Evolutionary conservation across 2,888 invertebrate genomes (phyloP), one percentile per base, ranked within the genome.

Genomic region (Himalopsyche tibetana): DNA sequence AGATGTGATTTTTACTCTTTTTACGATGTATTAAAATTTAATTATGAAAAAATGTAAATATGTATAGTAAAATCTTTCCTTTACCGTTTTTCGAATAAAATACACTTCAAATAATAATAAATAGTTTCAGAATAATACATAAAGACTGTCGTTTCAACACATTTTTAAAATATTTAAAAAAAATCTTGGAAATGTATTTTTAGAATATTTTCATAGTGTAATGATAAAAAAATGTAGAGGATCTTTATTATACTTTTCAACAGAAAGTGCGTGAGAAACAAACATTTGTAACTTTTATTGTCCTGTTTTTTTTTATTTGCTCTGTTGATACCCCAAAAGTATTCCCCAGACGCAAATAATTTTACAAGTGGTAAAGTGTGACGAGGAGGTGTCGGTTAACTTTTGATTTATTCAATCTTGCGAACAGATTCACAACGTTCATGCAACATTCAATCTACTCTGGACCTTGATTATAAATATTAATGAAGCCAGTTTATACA

Each of bases 281-380:
- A 87, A 87, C 86, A 87, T 86, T 87, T 87, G 86, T 87, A 86
- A 87, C 86, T 87, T 87, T 87, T 87, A 87, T 86, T 87, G 55
- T 86, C 86, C 86, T 86, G 87, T 86, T 84, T 86, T 84, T 28
- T 28, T 82, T 83, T 82, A 28, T 17, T 86, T 69, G 86, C 81
- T 56, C 80, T 19, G 55, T 55, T 80, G 80, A 84, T 84, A 80
- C 82, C 19, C 51, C 38, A 19, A 82, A 79, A 86, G 84, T 56
- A 40, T 80, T 79, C 82, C 55, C 80, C n/a, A n/a, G 19, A 40
- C 74, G 36, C 45, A 63, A 63, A 63, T 38, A 42, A 86, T 56
- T 55, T 55, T 83, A 82, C 85, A 28, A 82, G 63, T 55, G 9
- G 42, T 40, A 63, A 63, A 63, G 19, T 19, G 63, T 63, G 8